Evolutionary conservation across 2,888 invertebrate species (phyloP).

Genomic region (Prosapia bicincta): DNA sequence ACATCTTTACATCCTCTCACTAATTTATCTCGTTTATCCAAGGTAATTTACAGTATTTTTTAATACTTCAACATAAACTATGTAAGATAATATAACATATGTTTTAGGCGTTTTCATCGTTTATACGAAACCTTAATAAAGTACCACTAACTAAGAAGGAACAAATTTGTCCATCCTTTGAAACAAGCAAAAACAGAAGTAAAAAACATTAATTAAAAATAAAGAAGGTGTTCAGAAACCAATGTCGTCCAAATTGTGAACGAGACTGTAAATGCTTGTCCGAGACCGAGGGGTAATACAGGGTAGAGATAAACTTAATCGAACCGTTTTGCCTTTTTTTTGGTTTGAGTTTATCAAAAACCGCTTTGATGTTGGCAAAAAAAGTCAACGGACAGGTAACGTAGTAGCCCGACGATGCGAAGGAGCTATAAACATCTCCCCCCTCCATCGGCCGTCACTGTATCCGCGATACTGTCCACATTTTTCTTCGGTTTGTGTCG

Average conservation of each 20-base stretch:
- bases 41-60: too few species aligned
- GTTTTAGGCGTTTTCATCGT: too few species aligned
- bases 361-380: not conserved
- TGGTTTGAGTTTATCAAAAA: not conserved
- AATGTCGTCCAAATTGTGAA: not conserved
- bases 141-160: not conserved
- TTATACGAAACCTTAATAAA: too few species aligned
- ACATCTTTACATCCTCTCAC: too few species aligned
- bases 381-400: not conserved
- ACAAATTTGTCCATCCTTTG: not conserved
- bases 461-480: not conserved
- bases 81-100: too few species aligned
- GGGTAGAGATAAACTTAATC: not conserved
- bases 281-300: not conserved
- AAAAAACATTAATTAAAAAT: not conserved
- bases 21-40: too few species aligned
- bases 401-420: not conserved
- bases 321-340: not conserved
- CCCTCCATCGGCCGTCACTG: not conserved
- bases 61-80: too few species aligned
- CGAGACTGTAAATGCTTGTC: not conserved
- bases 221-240: not conserved
- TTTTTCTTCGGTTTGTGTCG: not conserved
- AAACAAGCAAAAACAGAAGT: not conserved
- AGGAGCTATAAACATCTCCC: not conserved